phyloP scores from a whole-genome alignment of 2,888 invertebrate genomes.

The Erebia palarica region DNA sequence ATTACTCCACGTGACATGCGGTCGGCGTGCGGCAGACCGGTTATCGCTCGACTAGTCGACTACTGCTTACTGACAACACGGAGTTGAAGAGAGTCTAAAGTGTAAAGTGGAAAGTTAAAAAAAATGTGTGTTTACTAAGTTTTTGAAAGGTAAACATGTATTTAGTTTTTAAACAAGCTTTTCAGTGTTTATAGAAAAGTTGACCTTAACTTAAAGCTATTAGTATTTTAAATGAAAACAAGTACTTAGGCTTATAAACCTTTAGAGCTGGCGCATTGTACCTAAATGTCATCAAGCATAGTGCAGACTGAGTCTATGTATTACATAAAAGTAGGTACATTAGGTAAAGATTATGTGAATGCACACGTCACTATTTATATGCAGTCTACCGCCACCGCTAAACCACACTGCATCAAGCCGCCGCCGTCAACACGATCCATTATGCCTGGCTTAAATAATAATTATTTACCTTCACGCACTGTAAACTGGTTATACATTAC shows the following conservation, averaged over 20 bases:
- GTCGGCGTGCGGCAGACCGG: too few relatives aligned
- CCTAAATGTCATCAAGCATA: conserved; percentile 48
- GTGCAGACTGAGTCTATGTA: conserved; percentile 52
- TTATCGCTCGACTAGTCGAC: too few relatives aligned
- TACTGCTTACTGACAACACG: too few relatives aligned
- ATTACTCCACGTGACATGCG: too few relatives aligned
- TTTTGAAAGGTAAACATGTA: too few relatives aligned
- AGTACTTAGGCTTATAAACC: background rate
- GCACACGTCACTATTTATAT: conserved; percentile 49
- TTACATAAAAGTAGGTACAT: conserved; percentile 46
- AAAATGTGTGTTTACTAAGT: too few relatives aligned
- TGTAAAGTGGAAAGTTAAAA: too few relatives aligned
- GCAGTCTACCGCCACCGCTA: conserved; percentile 62
- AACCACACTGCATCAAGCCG: conserved; percentile 51
- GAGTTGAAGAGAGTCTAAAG: too few relatives aligned
- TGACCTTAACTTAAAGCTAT: too few relatives aligned
- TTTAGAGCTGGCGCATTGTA: conserved; percentile 37
- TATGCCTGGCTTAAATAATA: conserved; percentile 41
- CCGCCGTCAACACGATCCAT: conserved; percentile 43
- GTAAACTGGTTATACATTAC: conserved; percentile 31
- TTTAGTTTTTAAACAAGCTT: too few relatives aligned
- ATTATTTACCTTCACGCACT: conserved; percentile 35
- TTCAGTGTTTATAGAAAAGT: too few relatives aligned
- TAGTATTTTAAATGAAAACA: too few relatives aligned
- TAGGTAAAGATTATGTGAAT: conserved; percentile 47